Conservation (phyloP, 2,113 vertebrate genomes). For the Tricholaema leucomelas region DNA sequence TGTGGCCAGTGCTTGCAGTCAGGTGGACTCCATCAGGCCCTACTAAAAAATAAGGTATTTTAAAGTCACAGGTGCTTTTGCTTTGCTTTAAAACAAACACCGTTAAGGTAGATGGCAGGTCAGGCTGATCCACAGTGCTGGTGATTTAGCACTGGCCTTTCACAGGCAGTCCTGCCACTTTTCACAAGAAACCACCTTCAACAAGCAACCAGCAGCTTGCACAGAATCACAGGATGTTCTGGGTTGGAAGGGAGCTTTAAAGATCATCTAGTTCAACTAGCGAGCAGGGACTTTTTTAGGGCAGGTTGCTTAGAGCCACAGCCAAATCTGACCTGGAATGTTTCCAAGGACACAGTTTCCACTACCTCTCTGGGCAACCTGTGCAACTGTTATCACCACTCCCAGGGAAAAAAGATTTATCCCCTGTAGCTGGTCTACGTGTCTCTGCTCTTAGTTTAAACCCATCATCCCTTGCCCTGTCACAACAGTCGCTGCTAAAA, state of each 20-base stretch:
- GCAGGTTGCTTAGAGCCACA: background rate
- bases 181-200: too few relatives aligned
- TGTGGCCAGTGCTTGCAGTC: background rate
- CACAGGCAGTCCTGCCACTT: background rate
- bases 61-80: background rate
- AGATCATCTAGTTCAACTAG: background rate
- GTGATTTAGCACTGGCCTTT: background rate
- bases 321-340: background rate
- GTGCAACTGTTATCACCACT: background rate
- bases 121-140: rapidly evolving
- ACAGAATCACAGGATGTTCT: background rate
- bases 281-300: background rate
- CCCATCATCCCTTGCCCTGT: background rate
- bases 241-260: background rate
- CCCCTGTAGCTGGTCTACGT: background rate
- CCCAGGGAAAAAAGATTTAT: background rate
- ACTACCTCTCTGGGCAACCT: background rate
- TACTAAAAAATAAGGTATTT: rapidly evolving
- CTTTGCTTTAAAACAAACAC: background rate
- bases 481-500: background rate
- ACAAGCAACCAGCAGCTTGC: background rate
- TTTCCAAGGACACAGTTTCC: background rate
- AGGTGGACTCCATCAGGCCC: background rate
- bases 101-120: rapidly evolving
- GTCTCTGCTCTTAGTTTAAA: background rate